phyloP scores from a whole-genome alignment of 2,113 vertebrate genomes.

The Poecilia latipinna region DNA sequence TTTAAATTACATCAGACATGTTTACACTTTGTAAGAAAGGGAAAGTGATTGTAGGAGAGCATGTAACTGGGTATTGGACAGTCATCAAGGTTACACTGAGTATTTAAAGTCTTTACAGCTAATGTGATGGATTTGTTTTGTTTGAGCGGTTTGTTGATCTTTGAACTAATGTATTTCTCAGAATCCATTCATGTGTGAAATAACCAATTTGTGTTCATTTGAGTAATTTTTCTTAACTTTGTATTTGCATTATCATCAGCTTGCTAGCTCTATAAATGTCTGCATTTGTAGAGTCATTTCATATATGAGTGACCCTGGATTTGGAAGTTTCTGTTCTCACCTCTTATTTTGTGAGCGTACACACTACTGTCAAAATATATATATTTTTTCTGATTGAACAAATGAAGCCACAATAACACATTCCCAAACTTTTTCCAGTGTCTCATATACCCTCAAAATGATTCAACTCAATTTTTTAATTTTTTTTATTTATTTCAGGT shows the following conservation, averaged over 20 bases:
- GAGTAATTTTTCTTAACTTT: background rate
- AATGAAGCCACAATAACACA: too few species aligned
- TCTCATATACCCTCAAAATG: too few species aligned
- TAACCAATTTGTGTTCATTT: background rate
- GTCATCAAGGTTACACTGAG: background rate
- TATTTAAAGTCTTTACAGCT: background rate
- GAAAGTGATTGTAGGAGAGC: background rate
- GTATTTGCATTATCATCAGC: background rate
- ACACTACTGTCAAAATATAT: too few species aligned
- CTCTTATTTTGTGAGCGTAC: too few species aligned
- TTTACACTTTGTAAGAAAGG: background rate
- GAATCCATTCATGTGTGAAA: background rate
- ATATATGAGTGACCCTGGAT: too few species aligned
- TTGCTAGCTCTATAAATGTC: background rate
- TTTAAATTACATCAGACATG: background rate
- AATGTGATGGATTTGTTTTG: background rate
- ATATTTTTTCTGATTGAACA: too few species aligned
- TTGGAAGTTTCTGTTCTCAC: background rate
- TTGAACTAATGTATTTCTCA: background rate
- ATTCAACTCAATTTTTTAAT: too few species aligned
- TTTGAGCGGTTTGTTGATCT: background rate
- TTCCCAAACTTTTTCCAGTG: too few species aligned
- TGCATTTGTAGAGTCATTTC: background rate
- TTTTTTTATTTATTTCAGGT: too few species aligned
- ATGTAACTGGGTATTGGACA: background rate